phyloP scores from a whole-genome alignment of 2,888 invertebrate genomes.

The Horisme vitalbata region DNA sequence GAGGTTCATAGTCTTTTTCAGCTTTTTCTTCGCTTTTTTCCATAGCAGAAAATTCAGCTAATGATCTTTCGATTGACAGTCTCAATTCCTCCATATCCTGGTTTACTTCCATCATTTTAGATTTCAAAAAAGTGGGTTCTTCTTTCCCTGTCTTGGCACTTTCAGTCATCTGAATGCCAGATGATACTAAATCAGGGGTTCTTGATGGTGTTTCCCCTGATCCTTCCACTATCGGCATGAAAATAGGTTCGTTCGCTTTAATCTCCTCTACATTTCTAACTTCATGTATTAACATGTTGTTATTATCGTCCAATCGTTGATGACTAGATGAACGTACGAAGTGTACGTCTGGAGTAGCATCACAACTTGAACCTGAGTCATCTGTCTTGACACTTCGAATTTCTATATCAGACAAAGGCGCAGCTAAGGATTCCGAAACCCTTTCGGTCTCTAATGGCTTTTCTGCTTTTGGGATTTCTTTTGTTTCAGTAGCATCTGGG shows the following conservation, averaged over 20 bases:
- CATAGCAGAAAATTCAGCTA: constrained; percentile 65
- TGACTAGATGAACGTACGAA: constrained; percentile 64
- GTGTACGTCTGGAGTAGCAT: constrained; percentile 60
- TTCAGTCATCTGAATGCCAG: constrained; percentile 39
- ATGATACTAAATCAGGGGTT: constrained; percentile 37
- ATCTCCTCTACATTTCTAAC: constrained; percentile 44
- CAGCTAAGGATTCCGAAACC: constrained; percentile 14
- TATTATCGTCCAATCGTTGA: constrained; percentile 54
- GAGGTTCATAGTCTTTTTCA: constrained; percentile 43
- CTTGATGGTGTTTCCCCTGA: constrained; percentile 50
- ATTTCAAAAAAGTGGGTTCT: constrained; percentile 68
- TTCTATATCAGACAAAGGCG: constrained; percentile 38
- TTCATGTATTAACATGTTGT: constrained; percentile 65
- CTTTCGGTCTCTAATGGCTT: constrained; percentile 17
- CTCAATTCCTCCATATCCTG: constrained; percentile 73
- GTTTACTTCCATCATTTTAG: constrained; percentile 74
- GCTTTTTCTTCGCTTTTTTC: constrained; percentile 57
- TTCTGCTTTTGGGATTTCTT: constrained; percentile 4
- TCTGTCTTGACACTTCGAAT: constrained; percentile 45
- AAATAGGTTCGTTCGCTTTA: constrained; percentile 14
- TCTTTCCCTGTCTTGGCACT: constrained; percentile 32
- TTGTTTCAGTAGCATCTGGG: constrained; percentile 4
- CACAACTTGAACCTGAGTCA: constrained; percentile 44
- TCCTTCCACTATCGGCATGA: constrained; percentile 48
- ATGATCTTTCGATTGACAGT: constrained; percentile 68